Conservation (phyloP, 2,888 invertebrate species). For the Drosophila phalerata region DNA sequence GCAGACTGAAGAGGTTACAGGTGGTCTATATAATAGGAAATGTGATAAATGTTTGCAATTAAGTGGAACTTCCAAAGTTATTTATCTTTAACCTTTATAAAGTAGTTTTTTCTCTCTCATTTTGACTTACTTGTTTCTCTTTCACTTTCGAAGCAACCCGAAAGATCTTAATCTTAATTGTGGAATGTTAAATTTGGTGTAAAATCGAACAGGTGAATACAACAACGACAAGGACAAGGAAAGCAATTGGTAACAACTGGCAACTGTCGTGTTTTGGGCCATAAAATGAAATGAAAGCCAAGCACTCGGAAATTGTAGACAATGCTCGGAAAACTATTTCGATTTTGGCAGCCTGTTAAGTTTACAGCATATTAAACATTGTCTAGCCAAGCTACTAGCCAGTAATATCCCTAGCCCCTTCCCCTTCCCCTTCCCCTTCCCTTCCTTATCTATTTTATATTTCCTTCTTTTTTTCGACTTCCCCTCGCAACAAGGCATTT, state of each 20-base stretch:
- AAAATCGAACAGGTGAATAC: slow-evolving; percentile 34
- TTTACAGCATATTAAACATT: slow-evolving; percentile 58
- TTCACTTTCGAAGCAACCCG: too few species aligned
- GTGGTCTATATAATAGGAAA: slow-evolving; percentile 10
- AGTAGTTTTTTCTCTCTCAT: background rate
- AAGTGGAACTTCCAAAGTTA: slow-evolving; percentile 5
- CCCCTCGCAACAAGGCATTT: slow-evolving; percentile 4
- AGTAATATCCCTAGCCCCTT: background rate
- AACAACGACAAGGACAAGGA: background rate
- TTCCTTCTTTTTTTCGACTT: too few species aligned
- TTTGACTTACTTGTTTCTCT: background rate
- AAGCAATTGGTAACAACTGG: background rate
- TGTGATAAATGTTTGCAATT: slow-evolving; percentile 30
- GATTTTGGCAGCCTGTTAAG: slow-evolving; percentile 41
- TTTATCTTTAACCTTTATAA: slow-evolving; percentile 30
- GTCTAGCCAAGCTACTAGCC: slow-evolving; percentile 22
- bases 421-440: too few species aligned
- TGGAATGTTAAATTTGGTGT: slow-evolving; percentile 13
- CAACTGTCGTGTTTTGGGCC: slow-evolving; percentile 19
- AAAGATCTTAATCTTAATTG: slow-evolving; percentile 1
- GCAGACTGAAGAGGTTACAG: background rate
- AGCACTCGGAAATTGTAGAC: slow-evolving; percentile 11
- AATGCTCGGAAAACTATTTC: slow-evolving; percentile 35
- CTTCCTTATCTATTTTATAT: background rate
- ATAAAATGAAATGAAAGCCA: slow-evolving; percentile 29